phyloP scores from a whole-genome alignment of 2,797 vertebrate species.

The Columba guinea region DNA sequence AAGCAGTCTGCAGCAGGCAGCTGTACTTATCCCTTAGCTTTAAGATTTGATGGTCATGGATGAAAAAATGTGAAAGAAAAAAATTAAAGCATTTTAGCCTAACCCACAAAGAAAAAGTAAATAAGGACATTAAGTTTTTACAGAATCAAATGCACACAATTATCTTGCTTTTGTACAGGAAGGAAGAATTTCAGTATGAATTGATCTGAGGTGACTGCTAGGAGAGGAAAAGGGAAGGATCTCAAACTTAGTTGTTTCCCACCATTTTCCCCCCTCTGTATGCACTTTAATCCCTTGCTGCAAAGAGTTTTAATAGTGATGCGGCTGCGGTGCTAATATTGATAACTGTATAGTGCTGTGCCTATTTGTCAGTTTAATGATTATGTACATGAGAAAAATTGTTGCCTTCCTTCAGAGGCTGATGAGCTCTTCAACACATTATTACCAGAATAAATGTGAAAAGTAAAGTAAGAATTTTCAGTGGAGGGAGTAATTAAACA shows the following conservation, averaged over 20 bases:
- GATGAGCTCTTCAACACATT: slow-evolving; percentile 67
- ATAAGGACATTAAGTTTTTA: slow-evolving; percentile 23
- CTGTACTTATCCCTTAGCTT: neutral
- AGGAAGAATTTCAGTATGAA: neutral
- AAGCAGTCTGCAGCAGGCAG: neutral
- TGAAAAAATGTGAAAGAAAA: neutral
- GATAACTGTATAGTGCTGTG: slow-evolving; percentile 33
- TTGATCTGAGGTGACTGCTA: neutral
- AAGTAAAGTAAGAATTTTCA: slow-evolving; percentile 71
- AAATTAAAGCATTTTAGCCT: neutral
- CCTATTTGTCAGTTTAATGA: slow-evolving; percentile 72
- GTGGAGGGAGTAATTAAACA: slow-evolving; percentile 70
- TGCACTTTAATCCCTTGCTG: neutral
- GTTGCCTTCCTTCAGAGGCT: slow-evolving; percentile 50
- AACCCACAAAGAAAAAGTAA: slow-evolving; percentile 10
- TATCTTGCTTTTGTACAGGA: neutral
- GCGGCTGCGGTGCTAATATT: slow-evolving; percentile 29
- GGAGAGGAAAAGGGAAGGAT: neutral
- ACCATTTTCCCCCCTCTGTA: neutral
- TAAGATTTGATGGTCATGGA: neutral
- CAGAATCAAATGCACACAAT: neutral
- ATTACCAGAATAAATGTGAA: slow-evolving; percentile 68
- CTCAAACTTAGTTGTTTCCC: neutral
- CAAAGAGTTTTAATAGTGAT: slow-evolving; percentile 41
- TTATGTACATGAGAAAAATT: slow-evolving; percentile 58